Evolutionary conservation across 64 coral and sea anemone genomes (phyloP), one percentile per base, ranked within the genome.

Genomic region (Montipora foliosa): DNA sequence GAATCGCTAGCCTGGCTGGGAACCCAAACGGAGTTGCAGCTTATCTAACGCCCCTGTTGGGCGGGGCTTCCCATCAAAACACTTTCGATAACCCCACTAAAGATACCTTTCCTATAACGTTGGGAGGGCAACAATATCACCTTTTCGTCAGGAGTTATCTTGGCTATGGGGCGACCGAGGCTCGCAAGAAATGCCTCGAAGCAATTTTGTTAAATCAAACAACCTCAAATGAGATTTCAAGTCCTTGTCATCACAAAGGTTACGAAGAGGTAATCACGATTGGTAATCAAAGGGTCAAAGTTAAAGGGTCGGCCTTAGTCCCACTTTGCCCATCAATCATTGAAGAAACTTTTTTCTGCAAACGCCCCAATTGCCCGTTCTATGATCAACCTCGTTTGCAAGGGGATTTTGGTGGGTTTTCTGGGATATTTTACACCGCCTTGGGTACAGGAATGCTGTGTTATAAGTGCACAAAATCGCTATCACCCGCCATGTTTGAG

Each of bases 41-140:
- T n/a, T 85, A 85, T 64, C n/a, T 89, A n/a, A 75, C 22, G 70
- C 50, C 74, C 20, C 44, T 80, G 49, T 64, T 81, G 45, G 89
- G 89, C 7, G 89, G 89, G 76, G 89, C 58, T 48, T 80, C 89
- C 58, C 74, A 77, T 70, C 76, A 90, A 49, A 90, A 80, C 55
- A 5, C 89, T n/a, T 68, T 77, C 8, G 17, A 90, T 17, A 22
- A 21, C 19, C 15, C 46, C 37, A 10, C 10, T 3, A 60, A 46
- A 15, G 53, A 20, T 22, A 60, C 22, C 0, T 29, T 48, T 46
- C 12, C 59, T 20, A 7, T 90, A 7, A 25, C 5, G 15, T 24
- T 90, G 0, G 76, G 19, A 13, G 77, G 61, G 2, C 79, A 80
- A 49, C 11, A 14, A 37, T 80, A 51, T 80, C 59, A 16, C 5